Conservation (phyloP, 2,113 vertebrate genomes). For the Rhinolophus sinicus region DNA sequence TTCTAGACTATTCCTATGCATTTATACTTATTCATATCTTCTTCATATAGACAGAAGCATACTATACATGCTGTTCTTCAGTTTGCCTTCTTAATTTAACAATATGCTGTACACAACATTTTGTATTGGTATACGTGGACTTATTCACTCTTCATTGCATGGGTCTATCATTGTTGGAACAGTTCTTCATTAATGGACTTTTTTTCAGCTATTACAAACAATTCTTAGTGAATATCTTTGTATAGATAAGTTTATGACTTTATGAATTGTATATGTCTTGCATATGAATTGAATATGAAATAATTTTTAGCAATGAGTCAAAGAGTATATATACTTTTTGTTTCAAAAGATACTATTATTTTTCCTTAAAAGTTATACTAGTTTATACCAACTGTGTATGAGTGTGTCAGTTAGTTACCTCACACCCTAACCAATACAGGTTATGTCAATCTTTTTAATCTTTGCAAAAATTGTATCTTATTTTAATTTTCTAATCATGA, state of each 20-base stretch:
- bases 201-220: background rate
- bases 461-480: background rate
- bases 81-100: background rate
- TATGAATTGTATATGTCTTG: background rate
- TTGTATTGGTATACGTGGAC: background rate
- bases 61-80: background rate
- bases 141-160: background rate
- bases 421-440: background rate
- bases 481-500: conserved; percentile 17
- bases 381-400: background rate
- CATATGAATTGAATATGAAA: background rate
- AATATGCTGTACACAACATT: background rate
- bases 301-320: conserved; percentile 12
- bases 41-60: background rate
- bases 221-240: background rate
- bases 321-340: background rate
- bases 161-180: background rate
- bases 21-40: background rate
- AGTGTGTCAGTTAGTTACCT: background rate
- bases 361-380: background rate
- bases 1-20: background rate
- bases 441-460: background rate
- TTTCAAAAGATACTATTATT: conserved; percentile 15
- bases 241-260: background rate
- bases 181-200: background rate